Evolutionary conservation across 2,797 vertebrate species (phyloP).

Genomic region (Fistularia tabacaria): DNA sequence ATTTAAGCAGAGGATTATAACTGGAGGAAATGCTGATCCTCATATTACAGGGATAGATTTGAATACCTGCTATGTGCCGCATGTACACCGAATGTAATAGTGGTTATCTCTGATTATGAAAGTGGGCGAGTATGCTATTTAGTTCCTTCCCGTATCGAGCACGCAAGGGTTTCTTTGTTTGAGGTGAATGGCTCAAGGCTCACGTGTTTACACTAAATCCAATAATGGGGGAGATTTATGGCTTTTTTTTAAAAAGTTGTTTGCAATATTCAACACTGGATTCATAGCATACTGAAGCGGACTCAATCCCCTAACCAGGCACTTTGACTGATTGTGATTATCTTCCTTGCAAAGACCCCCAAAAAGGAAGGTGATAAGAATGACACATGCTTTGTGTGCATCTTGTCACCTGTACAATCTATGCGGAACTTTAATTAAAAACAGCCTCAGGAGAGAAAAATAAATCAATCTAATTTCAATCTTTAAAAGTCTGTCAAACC

Average conservation of each 20-base stretch:
- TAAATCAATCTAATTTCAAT: background rate
- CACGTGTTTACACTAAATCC: conserved; percentile 23
- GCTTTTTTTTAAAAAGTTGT: conserved; percentile 28
- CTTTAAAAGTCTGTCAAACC: background rate
- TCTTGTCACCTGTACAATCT: background rate
- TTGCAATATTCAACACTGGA: too few species aligned
- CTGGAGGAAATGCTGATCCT: conserved; percentile 22
- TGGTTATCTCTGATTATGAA: conserved; percentile 30
- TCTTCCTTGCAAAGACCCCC: too few species aligned
- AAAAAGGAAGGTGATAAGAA: too few species aligned
- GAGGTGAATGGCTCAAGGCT: conserved; percentile 29
- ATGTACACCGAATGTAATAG: conserved; percentile 36
- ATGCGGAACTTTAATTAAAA: too few species aligned
- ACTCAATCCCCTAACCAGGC: too few species aligned
- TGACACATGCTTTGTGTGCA: background rate
- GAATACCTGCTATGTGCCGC: conserved; percentile 47
- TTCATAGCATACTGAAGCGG: too few species aligned
- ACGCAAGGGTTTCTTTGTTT: conserved; percentile 9
- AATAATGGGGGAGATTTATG: conserved; percentile 34
- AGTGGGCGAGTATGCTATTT: conserved; percentile 10
- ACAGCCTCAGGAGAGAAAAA: too few species aligned
- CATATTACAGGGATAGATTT: conserved; percentile 47
- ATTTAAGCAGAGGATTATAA: conserved; percentile 36
- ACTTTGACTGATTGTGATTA: too few species aligned
- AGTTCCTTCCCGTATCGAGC: conserved; percentile 16